Evolutionary conservation across 2,797 vertebrate species (phyloP).

Genomic region (Pseudotriccus pelzelni): DNA sequence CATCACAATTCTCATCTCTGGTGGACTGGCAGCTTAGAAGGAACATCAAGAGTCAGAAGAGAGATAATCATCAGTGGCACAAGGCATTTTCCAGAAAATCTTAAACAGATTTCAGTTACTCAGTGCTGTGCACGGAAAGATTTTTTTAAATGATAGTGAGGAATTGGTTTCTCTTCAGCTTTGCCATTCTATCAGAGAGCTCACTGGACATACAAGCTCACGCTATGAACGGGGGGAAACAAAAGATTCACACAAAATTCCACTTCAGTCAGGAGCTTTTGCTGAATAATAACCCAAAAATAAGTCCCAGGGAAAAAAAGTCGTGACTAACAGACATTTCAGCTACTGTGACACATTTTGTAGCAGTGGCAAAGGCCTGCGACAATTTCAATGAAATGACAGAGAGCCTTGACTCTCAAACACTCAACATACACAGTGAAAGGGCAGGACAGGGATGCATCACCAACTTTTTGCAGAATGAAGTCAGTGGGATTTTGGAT

Average conservation of each 20-base stretch:
- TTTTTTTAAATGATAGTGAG: background rate
- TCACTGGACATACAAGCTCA: background rate
- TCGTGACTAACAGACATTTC: background rate
- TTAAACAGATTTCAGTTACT: background rate
- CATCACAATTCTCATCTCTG: background rate
- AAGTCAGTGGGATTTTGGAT: background rate
- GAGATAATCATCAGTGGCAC: background rate
- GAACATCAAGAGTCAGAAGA: background rate
- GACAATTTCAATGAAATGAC: background rate
- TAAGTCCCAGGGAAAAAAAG: background rate
- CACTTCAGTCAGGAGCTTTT: background rate
- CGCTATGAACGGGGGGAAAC: background rate
- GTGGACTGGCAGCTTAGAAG: background rate
- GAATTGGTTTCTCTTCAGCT: fast-evolving
- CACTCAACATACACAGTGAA: background rate
- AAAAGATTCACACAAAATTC: background rate
- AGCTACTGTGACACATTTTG: background rate
- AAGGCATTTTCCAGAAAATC: background rate
- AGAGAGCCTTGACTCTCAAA: background rate
- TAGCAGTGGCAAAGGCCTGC: background rate
- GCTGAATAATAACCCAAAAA: background rate
- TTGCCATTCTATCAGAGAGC: background rate
- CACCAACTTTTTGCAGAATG: background rate
- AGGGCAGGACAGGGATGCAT: background rate
- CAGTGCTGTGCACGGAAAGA: background rate